Percentiles rank a stretch among this genome's conserved stretches.
Evolutionary conservation across 2,888 invertebrate genomes (phyloP).

Genomic region (Incurvaria masculella): DNA sequence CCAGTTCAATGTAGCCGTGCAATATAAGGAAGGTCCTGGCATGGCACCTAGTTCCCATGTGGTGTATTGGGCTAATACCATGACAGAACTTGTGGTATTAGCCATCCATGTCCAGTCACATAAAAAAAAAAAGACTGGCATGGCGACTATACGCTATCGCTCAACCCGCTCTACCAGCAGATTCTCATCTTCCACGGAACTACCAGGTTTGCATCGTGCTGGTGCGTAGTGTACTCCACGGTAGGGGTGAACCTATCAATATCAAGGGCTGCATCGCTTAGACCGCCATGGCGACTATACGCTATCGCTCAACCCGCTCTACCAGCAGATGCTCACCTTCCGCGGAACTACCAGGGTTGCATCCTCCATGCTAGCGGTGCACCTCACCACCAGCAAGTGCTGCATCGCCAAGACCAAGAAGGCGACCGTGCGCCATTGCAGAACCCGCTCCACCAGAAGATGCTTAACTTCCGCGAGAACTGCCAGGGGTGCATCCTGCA

Average conservation of each 20-base stretch:
- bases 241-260: slow-evolving; percentile 97
- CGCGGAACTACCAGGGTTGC: too few relatives aligned
- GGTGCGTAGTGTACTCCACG: slow-evolving; percentile 59
- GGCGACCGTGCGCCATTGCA: slow-evolving; percentile 85
- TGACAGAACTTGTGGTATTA: too few relatives aligned
- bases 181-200: slow-evolving; percentile 89
- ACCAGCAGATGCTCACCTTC: slow-evolving; percentile 95
- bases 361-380: too few relatives aligned
- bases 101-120: too few relatives aligned
- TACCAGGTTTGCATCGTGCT: slow-evolving; percentile 95
- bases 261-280: slow-evolving; percentile 98
- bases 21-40: too few relatives aligned
- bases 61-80: too few relatives aligned
- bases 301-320: slow-evolving; percentile 93
- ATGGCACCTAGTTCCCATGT: too few relatives aligned
- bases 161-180: slow-evolving; percentile 88
- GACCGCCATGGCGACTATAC: slow-evolving; percentile 92
- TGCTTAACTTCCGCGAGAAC: slow-evolving; percentile 90
- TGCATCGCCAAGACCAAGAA: slow-evolving; percentile 99
- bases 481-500: slow-evolving; percentile 95
- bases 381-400: slow-evolving; percentile 95
- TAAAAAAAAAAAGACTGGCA: too few relatives aligned
- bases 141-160: slow-evolving; percentile 26
- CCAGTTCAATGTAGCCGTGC: too few relatives aligned
- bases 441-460: slow-evolving; percentile 97